These are phyloP conservation scores for Gorsachius goisagi DNA, from an alignment of 2,113 vertebrate species.

Conservation along the genomic window DNA sequence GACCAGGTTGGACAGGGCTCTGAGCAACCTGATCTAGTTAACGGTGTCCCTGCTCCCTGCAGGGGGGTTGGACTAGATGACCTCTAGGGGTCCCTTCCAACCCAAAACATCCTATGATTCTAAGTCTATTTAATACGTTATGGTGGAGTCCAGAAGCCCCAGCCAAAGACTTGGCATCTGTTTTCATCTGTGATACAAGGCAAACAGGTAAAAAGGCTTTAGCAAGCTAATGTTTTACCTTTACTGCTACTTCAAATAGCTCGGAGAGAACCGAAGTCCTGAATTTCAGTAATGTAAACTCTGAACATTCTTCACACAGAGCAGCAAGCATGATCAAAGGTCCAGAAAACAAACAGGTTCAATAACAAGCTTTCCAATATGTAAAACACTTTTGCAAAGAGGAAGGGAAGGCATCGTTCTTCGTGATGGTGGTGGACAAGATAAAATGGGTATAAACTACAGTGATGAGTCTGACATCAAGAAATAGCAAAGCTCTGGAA, in stretches of 20 bases:
- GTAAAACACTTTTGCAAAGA: not conserved
- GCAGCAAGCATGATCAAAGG: not conserved
- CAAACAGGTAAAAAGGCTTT: not conserved
- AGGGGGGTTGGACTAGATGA: too few relatives aligned
- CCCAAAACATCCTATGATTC: too few relatives aligned
- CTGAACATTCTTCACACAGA: not conserved
- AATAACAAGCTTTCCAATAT: not conserved
- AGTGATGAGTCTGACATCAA: not conserved
- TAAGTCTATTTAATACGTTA: not conserved
- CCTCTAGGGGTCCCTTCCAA: too few relatives aligned
- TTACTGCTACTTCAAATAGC: not conserved
- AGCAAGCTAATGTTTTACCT: not conserved
- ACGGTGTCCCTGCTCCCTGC: too few relatives aligned
- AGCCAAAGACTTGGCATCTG: not conserved
- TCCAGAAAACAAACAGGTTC: not conserved
- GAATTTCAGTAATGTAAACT: not conserved
- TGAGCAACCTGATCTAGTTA: too few relatives aligned
- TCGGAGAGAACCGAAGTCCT: not conserved
- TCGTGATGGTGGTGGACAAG: not conserved
- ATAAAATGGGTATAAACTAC: not conserved
- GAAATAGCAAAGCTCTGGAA: not conserved
- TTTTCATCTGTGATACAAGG: not conserved
- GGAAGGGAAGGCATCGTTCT: not conserved
- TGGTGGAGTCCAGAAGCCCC: not conserved
- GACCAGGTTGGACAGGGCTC: too few relatives aligned